A percentile compares a stretch with the other conserved stretches of the same genome.
phyloP scores from a whole-genome alignment of 2,797 vertebrate species.

The Halcyon leucocephala region DNA sequence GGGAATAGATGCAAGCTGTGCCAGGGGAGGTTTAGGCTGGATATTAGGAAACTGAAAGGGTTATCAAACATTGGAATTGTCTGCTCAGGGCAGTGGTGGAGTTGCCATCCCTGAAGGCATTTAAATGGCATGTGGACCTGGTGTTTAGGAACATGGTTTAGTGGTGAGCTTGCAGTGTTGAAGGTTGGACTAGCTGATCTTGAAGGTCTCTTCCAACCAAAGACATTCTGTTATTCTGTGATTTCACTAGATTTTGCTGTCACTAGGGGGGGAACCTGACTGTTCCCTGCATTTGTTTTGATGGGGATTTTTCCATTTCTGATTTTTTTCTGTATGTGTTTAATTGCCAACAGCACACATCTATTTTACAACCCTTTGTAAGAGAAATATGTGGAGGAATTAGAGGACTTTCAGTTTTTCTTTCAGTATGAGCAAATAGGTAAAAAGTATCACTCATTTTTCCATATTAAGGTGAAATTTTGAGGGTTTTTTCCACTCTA shows the following conservation, averaged over 20 bases:
- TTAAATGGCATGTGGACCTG: no score
- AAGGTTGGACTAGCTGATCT: no score
- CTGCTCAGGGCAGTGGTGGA: no score
- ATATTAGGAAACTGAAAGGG: no score
- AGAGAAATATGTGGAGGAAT: not conserved
- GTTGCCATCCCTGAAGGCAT: no score
- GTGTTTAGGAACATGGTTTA: no score
- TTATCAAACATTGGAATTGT: no score
- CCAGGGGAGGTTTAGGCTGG: no score
- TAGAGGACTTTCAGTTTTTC: not conserved
- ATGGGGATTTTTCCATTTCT: accelerated
- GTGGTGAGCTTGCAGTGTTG: no score
- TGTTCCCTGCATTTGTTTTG: not conserved
- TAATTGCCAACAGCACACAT: not conserved
- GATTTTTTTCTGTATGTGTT: not conserved
- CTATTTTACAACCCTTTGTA: not conserved
- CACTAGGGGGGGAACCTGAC: not conserved
- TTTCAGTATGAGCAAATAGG: not conserved
- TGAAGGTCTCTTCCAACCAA: no score
- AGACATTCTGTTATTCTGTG: not conserved
- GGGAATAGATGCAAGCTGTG: no score
- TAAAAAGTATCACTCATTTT: not conserved
- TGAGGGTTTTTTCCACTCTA: not conserved
- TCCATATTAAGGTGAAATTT: not conserved
- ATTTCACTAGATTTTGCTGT: not conserved